A percentile compares a stretch with the other conserved stretches of the same genome.
Conservation (phyloP, 2,888 invertebrate species). For the Phasia obesa region DNA sequence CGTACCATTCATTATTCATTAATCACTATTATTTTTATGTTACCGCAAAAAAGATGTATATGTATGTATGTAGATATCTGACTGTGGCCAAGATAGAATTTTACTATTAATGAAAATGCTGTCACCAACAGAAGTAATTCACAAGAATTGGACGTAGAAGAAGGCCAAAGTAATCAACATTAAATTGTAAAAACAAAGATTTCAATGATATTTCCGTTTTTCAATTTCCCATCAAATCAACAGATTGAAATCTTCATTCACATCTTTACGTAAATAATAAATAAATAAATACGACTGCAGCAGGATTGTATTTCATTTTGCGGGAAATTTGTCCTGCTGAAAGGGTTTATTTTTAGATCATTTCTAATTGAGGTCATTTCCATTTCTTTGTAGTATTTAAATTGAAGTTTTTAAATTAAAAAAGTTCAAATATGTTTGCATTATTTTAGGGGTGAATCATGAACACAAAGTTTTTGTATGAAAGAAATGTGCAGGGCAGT, state of each 20-base stretch:
- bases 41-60: slow-evolving; percentile 19
- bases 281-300: no score
- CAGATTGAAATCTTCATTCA: slow-evolving; percentile 11
- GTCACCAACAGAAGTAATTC: slow-evolving; percentile 47
- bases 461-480: no score
- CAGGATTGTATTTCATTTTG: no score
- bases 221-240: slow-evolving; percentile 12
- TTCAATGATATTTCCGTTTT: neutral
- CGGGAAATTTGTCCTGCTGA: no score
- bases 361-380: no score
- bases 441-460: no score
- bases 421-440: no score
- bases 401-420: no score
- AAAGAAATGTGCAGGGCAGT: no score
- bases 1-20: neutral
- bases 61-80: neutral
- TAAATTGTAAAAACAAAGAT: neutral
- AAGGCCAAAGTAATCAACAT: neutral
- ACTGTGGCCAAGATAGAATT: slow-evolving; percentile 24
- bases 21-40: neutral
- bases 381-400: no score
- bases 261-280: no score
- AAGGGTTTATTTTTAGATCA: no score
- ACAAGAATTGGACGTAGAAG: neutral
- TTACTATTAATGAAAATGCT: slow-evolving; percentile 58